A percentile compares a stretch with the other conserved stretches of the same genome.
phyloP scores from a whole-genome alignment of 2,113 vertebrate genomes.

The Ageneiosus marmoratus region DNA sequence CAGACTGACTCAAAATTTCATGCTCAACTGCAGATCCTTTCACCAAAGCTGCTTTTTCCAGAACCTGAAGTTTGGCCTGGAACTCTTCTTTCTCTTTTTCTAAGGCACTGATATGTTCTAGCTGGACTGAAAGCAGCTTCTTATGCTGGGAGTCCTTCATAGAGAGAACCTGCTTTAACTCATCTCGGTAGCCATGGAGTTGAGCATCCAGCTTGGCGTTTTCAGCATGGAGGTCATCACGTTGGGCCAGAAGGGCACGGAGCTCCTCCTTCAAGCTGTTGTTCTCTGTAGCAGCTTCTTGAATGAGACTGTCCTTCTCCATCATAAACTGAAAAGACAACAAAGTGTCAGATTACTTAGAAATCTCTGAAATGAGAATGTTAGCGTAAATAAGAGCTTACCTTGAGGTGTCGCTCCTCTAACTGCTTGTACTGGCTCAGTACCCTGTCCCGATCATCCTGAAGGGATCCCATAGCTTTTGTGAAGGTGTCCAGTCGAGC shows the following conservation, averaged over 20 bases:
- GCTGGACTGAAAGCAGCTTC: conserved; percentile 82
- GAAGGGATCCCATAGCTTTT: conserved; percentile 92
- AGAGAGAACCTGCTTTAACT: conserved; percentile 87
- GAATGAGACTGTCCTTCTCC: conserved; percentile 91
- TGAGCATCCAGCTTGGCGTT: conserved; percentile 89
- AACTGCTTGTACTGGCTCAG: conserved; percentile 85
- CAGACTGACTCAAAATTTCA: conserved; percentile 79
- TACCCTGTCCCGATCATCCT: conserved; percentile 87
- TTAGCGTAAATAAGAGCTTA: conserved; percentile 37
- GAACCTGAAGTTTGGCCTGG: conserved; percentile 59
- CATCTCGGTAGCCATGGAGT: conserved; percentile 83
- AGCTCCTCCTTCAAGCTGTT: conserved; percentile 89
- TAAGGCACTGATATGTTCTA: conserved; percentile 76
- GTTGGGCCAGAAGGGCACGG: conserved; percentile 76
- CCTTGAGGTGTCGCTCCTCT: conserved; percentile 85
- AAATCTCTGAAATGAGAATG: neutral
- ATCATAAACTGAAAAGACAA: conserved; percentile 74
- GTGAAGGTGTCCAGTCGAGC: conserved; percentile 84
- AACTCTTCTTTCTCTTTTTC: conserved; percentile 71
- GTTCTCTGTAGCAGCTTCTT: conserved; percentile 90
- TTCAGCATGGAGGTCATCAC: conserved; percentile 91
- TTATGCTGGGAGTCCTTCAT: conserved; percentile 94
- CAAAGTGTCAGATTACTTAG: neutral
- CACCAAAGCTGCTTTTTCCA: conserved; percentile 50
- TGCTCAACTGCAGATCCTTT: conserved; percentile 78